Evolutionary conservation across 2,888 invertebrate species (phyloP).

Genomic region (Strigamia crassipes): DNA sequence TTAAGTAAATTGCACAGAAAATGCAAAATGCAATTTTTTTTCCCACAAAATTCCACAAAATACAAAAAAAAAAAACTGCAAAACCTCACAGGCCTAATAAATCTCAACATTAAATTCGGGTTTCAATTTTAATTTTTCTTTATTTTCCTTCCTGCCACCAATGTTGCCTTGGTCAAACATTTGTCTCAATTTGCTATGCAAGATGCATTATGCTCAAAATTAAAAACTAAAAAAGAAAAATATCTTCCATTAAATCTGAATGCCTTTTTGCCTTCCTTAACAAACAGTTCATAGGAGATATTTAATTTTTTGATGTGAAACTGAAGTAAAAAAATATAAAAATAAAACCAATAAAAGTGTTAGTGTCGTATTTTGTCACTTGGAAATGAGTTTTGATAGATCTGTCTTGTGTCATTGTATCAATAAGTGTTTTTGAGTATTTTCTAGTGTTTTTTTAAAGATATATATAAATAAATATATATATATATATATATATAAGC

Average conservation of each 20-base stretch:
- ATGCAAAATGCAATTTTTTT: too few relatives aligned
- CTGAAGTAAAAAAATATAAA: too few relatives aligned
- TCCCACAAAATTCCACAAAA: too few relatives aligned
- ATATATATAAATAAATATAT: too few relatives aligned
- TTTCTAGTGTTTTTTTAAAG: not conserved
- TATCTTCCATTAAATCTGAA: not conserved
- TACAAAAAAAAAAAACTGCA: too few relatives aligned
- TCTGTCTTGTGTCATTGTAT: not conserved
- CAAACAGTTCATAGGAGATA: not conserved
- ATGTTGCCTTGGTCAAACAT: not conserved
- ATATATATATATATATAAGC: not conserved
- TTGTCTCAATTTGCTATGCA: slow-evolving; percentile 5
- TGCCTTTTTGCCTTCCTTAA: not conserved
- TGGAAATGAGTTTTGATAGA: not conserved
- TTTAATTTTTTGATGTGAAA: too few relatives aligned
- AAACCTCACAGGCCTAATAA: too few relatives aligned
- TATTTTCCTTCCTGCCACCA: not conserved
- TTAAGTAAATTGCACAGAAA: too few relatives aligned
- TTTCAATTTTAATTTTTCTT: not conserved
- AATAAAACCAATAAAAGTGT: not conserved
- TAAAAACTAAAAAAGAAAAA: not conserved
- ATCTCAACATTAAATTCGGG: too few relatives aligned
- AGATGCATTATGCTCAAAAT: not conserved
- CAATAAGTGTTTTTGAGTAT: not conserved
- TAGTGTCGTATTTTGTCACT: not conserved